A percentile compares a stretch with the other conserved stretches of the same genome.
Conservation (phyloP, 2,888 invertebrate species). For the Frankliniella intonsa region DNA sequence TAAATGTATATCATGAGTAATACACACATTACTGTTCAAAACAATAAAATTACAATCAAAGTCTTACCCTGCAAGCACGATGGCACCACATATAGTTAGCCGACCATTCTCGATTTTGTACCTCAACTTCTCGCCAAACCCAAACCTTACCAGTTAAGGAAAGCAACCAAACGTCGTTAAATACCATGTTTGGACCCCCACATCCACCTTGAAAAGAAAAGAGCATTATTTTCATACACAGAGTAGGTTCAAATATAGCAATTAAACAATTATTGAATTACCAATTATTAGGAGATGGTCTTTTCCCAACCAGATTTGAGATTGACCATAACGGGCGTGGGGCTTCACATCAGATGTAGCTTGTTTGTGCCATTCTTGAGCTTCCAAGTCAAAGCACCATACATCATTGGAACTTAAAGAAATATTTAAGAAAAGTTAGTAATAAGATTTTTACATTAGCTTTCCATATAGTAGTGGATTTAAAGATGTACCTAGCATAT, state of each 20-base stretch:
- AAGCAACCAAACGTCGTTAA: slow-evolving; percentile 87
- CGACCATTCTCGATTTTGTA: slow-evolving; percentile 71
- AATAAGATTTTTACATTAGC: slow-evolving; percentile 37
- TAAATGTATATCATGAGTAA: background rate
- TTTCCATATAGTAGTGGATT: slow-evolving; percentile 46
- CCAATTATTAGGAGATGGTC: slow-evolving; percentile 72
- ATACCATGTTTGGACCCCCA: slow-evolving; percentile 78
- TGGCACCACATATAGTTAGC: slow-evolving; percentile 90
- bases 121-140: slow-evolving; percentile 70
- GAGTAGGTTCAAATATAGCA: background rate
- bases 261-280: slow-evolving; percentile 35
- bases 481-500: background rate
- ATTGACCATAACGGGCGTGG: slow-evolving; percentile 85
- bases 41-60: slow-evolving; percentile 27
- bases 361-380: slow-evolving; percentile 73
- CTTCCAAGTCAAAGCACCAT: slow-evolving; percentile 79
- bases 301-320: slow-evolving; percentile 76
- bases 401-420: slow-evolving; percentile 67
- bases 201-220: slow-evolving; percentile 60
- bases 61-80: slow-evolving; percentile 72
- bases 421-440: slow-evolving; percentile 29
- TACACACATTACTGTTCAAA: background rate
- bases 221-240: background rate
- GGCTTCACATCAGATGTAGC: slow-evolving; percentile 65
- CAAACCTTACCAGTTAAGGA: slow-evolving; percentile 65